Conservation (phyloP, 2,797 vertebrate genomes). For the Acrocephalus scirpaceus region DNA sequence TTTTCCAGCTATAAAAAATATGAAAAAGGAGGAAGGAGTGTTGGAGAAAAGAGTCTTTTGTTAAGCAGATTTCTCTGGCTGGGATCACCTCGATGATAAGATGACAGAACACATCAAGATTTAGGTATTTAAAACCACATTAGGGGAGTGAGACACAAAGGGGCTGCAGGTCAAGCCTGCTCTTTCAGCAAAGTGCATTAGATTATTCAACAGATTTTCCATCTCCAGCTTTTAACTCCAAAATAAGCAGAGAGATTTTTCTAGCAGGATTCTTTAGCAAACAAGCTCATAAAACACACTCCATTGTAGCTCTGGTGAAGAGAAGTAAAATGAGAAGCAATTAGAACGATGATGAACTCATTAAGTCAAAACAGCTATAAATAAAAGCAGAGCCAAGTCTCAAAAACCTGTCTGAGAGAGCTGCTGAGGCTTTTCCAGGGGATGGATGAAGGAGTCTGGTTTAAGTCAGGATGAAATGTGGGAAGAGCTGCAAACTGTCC, state of each 20-base stretch:
- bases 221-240: background rate
- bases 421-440: background rate
- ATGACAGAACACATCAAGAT: background rate
- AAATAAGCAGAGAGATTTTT: background rate
- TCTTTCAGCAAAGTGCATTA: background rate
- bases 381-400: background rate
- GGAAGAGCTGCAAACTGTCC: background rate
- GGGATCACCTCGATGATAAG: background rate
- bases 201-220: constrained; percentile 10
- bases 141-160: background rate
- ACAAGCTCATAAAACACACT: background rate
- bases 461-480: constrained; percentile 1
- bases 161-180: background rate
- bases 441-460: background rate
- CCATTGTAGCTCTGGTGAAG: background rate
- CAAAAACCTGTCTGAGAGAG: background rate
- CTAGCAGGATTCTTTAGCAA: background rate
- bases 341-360: background rate
- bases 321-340: constrained; percentile 17
- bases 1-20: background rate
- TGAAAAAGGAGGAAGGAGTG: background rate
- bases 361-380: constrained; percentile 3
- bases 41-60: background rate
- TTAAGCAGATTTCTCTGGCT: background rate
- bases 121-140: background rate